A percentile compares a stretch with the other conserved stretches of the same genome.
Evolutionary conservation across 2,113 vertebrate species (phyloP).

Genomic region (Tragelaphus scriptus): DNA sequence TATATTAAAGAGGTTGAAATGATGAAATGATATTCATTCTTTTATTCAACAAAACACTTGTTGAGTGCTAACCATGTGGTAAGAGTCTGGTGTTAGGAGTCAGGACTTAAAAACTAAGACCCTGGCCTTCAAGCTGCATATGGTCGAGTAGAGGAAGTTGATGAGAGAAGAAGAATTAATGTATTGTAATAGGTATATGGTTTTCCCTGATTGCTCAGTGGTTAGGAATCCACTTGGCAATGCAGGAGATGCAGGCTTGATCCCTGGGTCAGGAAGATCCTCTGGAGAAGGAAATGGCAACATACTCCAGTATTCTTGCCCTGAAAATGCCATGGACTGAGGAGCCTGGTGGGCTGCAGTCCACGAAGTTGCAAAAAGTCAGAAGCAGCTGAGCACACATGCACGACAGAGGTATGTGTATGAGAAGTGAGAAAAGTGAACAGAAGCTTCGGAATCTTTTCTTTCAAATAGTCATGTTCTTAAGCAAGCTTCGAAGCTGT

Average conservation of each 20-base stretch:
- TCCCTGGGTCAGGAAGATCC: neutral
- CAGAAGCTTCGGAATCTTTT: neutral
- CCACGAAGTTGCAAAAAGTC: neutral
- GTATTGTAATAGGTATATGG: neutral
- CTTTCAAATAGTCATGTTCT: neutral
- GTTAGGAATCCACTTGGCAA: neutral
- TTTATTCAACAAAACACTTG: neutral
- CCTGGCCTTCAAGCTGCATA: neutral
- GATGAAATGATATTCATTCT: neutral
- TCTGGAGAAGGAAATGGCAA: neutral
- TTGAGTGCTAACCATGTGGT: neutral
- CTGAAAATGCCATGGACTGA: neutral
- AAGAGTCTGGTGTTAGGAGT: neutral
- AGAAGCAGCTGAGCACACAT: neutral
- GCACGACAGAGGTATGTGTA: neutral
- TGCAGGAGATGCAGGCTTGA: neutral
- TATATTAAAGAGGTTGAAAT: neutral
- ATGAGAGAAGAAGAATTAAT: neutral
- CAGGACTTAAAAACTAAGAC: neutral
- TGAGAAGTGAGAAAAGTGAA: neutral
- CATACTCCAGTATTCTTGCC: neutral
- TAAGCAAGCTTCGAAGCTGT: neutral
- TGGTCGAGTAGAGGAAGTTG: fast-evolving
- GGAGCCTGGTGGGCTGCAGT: neutral
- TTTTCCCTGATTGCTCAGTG: neutral